Evolutionary conservation across 2,888 invertebrate species (phyloP), one percentile per base, ranked within the genome.

Genomic region (Spodoptera exigua): DNA sequence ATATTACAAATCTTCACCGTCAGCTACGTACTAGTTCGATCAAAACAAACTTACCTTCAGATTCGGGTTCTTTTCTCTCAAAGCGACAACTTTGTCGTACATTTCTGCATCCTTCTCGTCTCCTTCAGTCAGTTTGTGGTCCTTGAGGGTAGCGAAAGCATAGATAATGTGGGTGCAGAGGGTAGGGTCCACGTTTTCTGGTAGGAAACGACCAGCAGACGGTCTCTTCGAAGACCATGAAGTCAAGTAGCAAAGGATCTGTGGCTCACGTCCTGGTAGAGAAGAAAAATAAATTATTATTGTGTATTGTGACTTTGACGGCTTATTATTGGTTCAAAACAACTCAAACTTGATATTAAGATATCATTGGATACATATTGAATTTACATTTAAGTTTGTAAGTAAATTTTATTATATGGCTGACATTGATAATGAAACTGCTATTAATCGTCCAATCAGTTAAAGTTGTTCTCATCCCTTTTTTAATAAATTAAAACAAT

Each of bases 191-290:
- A 99, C 96, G 86, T 98, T 97, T 77, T 98, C 98, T 0, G 99
- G 98, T 63, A 95, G 96, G 91, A 98, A 99, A 84, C 97, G 97
- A 11, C 98, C 99, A 3, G 96, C 95, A 54, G 98, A 98, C 0
- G 97, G 97, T 53, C 99, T 95, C 88, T 99, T 99, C 64, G 97
- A 96, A 0, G 99, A 98, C 99, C 99, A 99, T 79, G 98, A 99
- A 1, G 99, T 99, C 87, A 99, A 95, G 89, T 99, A 99, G 90
- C 99, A 99, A 81, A 99, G 97, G 2, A 98, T 96, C 92, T 98
- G 97, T 0, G 98, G 97, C 47, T 97, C 96, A 40, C 98, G 96
- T 74, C 95, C 98, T 98, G 89, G 1, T 86, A 86, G 78, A 74
- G 62, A 70, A 56, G 12, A 1, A 36, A 13, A 0, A 21, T n/a